These are phyloP conservation scores for Sphaeridia pumilis DNA, from an alignment of 2,888 invertebrate genomes.

Conservation along the genomic window DNA sequence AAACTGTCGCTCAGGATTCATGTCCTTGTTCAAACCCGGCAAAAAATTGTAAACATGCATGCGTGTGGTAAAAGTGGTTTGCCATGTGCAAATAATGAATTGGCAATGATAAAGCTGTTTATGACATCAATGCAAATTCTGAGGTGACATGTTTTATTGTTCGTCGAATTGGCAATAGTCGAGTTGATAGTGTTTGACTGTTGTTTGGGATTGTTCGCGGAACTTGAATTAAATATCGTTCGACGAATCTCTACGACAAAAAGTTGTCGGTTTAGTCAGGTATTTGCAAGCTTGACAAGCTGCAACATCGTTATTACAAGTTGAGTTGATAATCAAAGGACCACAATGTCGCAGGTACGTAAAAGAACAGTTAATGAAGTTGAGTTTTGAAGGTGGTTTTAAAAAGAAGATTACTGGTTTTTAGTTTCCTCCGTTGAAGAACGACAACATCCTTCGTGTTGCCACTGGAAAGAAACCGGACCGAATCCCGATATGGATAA, in stretches of 20 bases:
- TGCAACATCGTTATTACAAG: too few relatives aligned
- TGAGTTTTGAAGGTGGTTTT: neutral
- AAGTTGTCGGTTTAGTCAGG: too few relatives aligned
- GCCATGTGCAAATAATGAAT: neutral
- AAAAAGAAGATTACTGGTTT: too few relatives aligned
- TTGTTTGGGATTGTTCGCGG: too few relatives aligned
- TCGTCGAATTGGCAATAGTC: neutral
- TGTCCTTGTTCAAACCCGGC: too few relatives aligned
- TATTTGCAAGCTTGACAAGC: too few relatives aligned
- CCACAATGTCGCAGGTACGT: too few relatives aligned
- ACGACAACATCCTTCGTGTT: slow-evolving; percentile 75
- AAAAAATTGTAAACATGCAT: neutral
- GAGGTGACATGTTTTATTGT: neutral
- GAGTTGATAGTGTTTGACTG: too few relatives aligned
- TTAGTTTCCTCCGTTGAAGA: slow-evolving; percentile 66
- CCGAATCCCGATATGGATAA: slow-evolving; percentile 89
- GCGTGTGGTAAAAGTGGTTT: neutral
- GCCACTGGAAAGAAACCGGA: slow-evolving; percentile 73
- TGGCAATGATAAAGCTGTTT: too few relatives aligned
- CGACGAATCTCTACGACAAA: neutral
- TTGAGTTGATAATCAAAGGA: too few relatives aligned
- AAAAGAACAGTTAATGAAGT: neutral
- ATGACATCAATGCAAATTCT: neutral
- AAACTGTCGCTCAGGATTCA: too few relatives aligned
- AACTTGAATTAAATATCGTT: too few relatives aligned